Conservation (phyloP, 2,888 invertebrate species). For the Metopia argyrocephala region DNA sequence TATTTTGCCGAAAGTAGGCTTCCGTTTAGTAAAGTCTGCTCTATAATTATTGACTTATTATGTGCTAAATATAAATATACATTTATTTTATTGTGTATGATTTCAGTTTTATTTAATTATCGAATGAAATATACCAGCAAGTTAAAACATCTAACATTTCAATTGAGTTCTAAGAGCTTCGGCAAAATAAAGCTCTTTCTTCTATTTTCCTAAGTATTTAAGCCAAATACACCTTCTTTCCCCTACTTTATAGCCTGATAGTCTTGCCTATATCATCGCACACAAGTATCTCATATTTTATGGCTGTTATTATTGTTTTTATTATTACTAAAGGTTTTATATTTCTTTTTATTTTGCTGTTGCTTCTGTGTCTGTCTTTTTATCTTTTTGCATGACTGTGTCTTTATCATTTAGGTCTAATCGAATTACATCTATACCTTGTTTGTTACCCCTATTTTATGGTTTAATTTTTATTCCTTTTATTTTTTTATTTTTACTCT, state of each 20-base stretch:
- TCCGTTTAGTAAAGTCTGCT: no score
- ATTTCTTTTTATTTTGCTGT: slow-evolving; percentile 1
- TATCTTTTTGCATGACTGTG: no score
- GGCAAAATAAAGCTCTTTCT: no score
- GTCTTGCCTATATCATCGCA: neutral
- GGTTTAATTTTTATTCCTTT: slow-evolving; percentile 18
- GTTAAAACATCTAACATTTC: no score
- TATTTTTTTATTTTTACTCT: slow-evolving; percentile 26
- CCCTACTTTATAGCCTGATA: no score
- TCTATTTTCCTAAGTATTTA: neutral
- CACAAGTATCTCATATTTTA: slow-evolving; percentile 47
- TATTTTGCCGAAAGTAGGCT: no score
- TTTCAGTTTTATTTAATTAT: no score
- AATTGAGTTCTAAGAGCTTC: no score
- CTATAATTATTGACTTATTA: no score
- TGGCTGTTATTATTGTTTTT: slow-evolving; percentile 18
- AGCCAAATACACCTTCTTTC: neutral
- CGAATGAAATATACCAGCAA: no score
- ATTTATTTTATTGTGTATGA: no score
- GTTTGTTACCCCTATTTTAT: slow-evolving; percentile 11
- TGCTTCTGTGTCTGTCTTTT: neutral
- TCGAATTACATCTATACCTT: neutral
- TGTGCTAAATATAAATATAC: no score
- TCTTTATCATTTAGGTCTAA: slow-evolving; percentile 3
- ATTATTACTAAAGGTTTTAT: slow-evolving; percentile 34